Base-by-base conservation (phyloP, 1,140 invertebrate species). In the Leptinotarsa defecta region DNA sequence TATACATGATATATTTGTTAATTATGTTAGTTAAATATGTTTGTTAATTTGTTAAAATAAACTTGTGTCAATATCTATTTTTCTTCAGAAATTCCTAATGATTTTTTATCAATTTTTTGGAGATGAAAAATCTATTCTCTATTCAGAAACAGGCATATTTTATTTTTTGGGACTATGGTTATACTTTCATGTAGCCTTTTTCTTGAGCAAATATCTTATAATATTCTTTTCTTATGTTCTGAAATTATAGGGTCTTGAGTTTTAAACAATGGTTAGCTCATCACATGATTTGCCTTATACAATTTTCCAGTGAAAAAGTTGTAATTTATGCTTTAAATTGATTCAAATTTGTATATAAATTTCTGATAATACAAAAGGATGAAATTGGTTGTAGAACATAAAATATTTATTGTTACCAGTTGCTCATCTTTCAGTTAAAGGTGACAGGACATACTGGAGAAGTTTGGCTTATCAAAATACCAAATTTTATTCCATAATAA, bases 271-370 rank as follows among this genome's bases (percentile, higher is more conserved):
- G 49, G 49, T 52, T 5, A 52, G 49, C 49, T 15, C 6, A 15
- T 52, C 49, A 52, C 49, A 52, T 52, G 49, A 13, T 52, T 52
- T 52, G 13, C 49, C 49, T 52, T 52, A 17, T 52, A 52, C 13
- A 52, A 52, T 52, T 52, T 1, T 52, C 49, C 17, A 15, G 17
- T 13, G 49, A 52, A 52, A 52, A 52, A 52, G 49, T 17, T 52
- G 17, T 52, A 15, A 52, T 17, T 52, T 15, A 52, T 75, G 68
- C 27, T 75, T 27, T n/a, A 22, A 19, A n/a, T 4, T 52, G n/a
- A 17, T 52, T 52, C 49, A 52, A 4, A 52, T 52, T 52, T 52
- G 49, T 52, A 52, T 52, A n/a, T 0, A 52, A 52, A 17, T 52
- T 52, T 52, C 49, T 15, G 49, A 52, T 52, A 17, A 17, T 52